phyloP scores from a whole-genome alignment of 2,113 vertebrate genomes.

The Nyctereutes procyonoides region DNA sequence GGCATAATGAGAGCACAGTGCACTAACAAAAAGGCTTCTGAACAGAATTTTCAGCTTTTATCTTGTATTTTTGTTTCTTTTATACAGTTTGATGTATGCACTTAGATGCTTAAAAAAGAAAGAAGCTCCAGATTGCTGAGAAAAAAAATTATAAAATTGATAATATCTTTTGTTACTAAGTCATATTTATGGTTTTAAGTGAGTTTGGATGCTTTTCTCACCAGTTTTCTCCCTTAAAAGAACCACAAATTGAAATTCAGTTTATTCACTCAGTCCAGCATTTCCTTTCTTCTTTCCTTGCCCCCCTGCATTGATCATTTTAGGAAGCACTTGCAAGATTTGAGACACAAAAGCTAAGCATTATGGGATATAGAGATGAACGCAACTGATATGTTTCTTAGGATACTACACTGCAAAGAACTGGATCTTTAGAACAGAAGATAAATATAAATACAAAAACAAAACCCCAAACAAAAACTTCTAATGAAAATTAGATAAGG shows the following conservation, averaged over 20 bases:
- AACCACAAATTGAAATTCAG: not conserved
- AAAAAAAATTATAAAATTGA: not conserved
- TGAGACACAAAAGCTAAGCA: not conserved
- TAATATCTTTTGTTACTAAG: not conserved
- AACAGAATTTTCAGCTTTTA: not conserved
- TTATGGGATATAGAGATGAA: not conserved
- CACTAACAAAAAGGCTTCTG: not conserved
- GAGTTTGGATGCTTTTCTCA: not conserved
- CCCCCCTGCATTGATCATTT: not conserved
- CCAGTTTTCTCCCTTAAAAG: constrained; percentile 9
- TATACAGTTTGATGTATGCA: not conserved
- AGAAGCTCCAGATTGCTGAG: not conserved
- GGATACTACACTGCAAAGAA: not conserved
- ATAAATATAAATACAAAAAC: not conserved
- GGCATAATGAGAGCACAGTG: not conserved
- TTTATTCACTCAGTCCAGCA: not conserved
- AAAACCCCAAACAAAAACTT: not conserved
- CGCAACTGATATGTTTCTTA: not conserved
- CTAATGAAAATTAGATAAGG: not conserved
- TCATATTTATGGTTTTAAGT: not conserved
- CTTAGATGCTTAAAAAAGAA: not conserved
- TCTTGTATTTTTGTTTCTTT: not conserved
- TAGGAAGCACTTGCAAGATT: not conserved
- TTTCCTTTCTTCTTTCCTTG: not conserved
- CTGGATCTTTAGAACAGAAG: not conserved